Percentiles rank a stretch among this genome's conserved stretches.
Conservation (phyloP, 2,888 invertebrate species). For the Epirrita christyi region DNA sequence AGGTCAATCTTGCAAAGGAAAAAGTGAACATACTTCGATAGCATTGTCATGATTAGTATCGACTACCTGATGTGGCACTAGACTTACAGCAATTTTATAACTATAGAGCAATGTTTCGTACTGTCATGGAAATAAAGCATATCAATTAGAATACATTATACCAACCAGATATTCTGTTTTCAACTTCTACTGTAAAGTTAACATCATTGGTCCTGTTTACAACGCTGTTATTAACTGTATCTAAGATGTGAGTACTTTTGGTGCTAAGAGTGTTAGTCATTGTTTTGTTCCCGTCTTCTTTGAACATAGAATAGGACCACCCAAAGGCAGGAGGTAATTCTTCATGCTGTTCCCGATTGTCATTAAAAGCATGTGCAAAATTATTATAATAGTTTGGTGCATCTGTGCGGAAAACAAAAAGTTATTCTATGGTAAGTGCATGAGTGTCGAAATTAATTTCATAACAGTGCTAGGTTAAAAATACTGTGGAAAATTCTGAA, state of each 20-base stretch:
- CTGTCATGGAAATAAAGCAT: neutral
- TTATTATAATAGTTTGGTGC: conserved; percentile 10
- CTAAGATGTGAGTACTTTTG: neutral
- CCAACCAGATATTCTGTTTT: conserved; percentile 36
- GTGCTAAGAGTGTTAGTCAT: neutral
- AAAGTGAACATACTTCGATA: too few relatives aligned
- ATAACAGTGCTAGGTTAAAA: neutral
- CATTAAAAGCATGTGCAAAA: conserved; percentile 15
- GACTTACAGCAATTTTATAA: neutral
- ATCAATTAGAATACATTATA: neutral
- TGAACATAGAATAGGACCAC: conserved; percentile 11
- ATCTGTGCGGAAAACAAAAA: conserved; percentile 21
- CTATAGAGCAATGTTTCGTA: neutral
- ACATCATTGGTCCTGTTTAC: neutral
- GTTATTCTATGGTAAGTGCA: conserved; percentile 8
- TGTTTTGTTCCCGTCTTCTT: conserved; percentile 8
- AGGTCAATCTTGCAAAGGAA: too few relatives aligned
- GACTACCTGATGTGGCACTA: too few relatives aligned
- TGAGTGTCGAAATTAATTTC: neutral
- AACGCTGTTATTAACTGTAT: conserved; percentile 1
- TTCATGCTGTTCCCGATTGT: conserved; percentile 2
- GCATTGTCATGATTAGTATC: too few relatives aligned
- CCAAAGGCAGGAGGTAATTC: neutral
- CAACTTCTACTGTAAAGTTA: conserved; percentile 13
- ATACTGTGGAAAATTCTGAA: neutral